Evolutionary conservation across 53 echinoderm and acorn worm species (phyloP).

Genomic region (Henricia sp.): DNA sequence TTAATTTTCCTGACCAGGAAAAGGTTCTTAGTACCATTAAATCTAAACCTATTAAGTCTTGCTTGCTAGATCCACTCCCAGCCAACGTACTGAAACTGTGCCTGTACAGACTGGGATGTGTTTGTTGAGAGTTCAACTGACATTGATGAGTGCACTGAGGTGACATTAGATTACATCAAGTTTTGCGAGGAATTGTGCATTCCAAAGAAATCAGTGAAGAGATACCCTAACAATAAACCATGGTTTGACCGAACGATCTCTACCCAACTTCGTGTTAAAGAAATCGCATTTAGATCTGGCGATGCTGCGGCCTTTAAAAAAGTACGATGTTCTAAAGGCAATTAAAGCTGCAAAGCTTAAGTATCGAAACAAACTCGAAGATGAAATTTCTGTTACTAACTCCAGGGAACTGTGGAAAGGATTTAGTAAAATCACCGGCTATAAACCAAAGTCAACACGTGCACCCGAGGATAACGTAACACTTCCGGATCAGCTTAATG

Average conservation of each 20-base stretch:
- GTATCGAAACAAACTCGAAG: slow-evolving; percentile 22
- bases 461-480: slow-evolving; percentile 4
- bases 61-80: too few species aligned
- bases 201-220: slow-evolving; percentile 9
- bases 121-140: slow-evolving; percentile 17
- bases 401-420: slow-evolving; percentile 1
- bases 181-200: slow-evolving; percentile 57
- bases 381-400: slow-evolving; percentile 26
- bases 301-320: slow-evolving; percentile 9
- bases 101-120: slow-evolving; percentile 15
- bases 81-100: too few species aligned
- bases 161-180: slow-evolving; percentile 37
- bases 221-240: slow-evolving; percentile 43
- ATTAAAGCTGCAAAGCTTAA: slow-evolving; percentile 18
- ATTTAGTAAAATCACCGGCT: not conserved
- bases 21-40: too few species aligned
- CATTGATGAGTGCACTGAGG: slow-evolving; percentile 51
- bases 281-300: slow-evolving; percentile 16
- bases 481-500: slow-evolving; percentile 19
- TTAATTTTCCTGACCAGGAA: too few species aligned
- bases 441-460: slow-evolving; percentile 6
- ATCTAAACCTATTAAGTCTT: too few species aligned
- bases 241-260: slow-evolving; percentile 26
- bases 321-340: slow-evolving; percentile 23
- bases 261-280: slow-evolving; percentile 1